These are phyloP conservation scores for Agrotis clavis DNA, from an alignment of 2,888 invertebrate species.

Conservation along the genomic window DNA sequence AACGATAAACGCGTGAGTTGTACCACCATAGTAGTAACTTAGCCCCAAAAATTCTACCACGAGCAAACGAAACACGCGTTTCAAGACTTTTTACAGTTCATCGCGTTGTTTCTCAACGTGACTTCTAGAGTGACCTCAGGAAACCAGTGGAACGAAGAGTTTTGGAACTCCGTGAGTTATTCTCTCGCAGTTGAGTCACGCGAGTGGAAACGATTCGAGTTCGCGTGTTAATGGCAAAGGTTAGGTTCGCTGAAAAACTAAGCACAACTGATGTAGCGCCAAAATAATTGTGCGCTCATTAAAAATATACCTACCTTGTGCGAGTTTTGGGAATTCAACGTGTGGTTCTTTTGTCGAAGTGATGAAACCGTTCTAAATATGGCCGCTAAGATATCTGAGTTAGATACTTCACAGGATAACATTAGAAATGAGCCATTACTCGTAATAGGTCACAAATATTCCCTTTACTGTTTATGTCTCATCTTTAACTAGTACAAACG, in stretches of 20 bases:
- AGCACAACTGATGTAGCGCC: constrained; percentile 48
- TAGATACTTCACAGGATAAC: neutral
- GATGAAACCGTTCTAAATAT: constrained; percentile 1
- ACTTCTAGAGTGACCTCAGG: constrained; percentile 52
- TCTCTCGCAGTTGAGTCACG: constrained; percentile 36
- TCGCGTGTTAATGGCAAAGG: constrained; percentile 52
- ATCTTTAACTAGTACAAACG: neutral
- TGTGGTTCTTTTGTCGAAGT: constrained; percentile 9
- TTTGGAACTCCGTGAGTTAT: constrained; percentile 44
- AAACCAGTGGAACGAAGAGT: constrained; percentile 45
- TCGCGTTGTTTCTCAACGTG: constrained; percentile 56
- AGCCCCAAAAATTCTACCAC: constrained; percentile 34
- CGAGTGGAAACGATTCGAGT: constrained; percentile 55
- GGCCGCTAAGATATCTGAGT: neutral
- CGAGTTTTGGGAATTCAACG: constrained; percentile 25
- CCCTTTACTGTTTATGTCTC: neutral
- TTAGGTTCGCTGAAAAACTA: constrained; percentile 61
- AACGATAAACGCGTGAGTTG: constrained; percentile 25
- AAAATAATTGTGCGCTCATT: constrained; percentile 58
- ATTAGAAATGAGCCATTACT: neutral
- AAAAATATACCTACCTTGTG: constrained; percentile 42
- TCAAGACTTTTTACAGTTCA: constrained; percentile 58
- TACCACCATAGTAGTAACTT: constrained; percentile 24
- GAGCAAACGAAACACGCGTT: constrained; percentile 42
- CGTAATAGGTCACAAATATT: constrained; percentile 7